Percentiles rank a stretch among this genome's conserved stretches.
Evolutionary conservation across 2,888 invertebrate genomes (phyloP).

Genomic region (Girardia tigrina): DNA sequence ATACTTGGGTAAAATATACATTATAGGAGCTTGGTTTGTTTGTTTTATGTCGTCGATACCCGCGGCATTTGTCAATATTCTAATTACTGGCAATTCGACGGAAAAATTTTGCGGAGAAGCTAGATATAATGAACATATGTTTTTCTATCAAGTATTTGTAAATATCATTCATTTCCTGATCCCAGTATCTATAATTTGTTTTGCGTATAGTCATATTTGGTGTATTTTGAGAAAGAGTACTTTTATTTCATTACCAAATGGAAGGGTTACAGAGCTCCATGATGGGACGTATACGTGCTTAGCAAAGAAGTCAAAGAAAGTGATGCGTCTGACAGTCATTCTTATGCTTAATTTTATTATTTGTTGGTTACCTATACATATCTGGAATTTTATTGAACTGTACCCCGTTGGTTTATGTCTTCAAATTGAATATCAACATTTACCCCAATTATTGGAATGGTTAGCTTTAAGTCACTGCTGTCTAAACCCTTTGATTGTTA

Average conservation of each 20-base stretch:
- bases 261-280: not conserved
- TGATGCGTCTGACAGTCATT: not conserved
- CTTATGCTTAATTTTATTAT: not conserved
- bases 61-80: not conserved
- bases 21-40: not conserved
- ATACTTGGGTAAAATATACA: not conserved
- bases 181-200: not conserved
- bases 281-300: not conserved
- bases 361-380: slow-evolving; percentile 1
- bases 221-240: not conserved
- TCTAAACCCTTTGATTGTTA: not conserved
- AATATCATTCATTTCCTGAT: not conserved
- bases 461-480: not conserved
- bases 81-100: not conserved
- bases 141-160: not conserved
- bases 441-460: not conserved
- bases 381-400: not conserved
- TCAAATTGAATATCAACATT: not conserved
- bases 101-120: not conserved
- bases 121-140: not conserved
- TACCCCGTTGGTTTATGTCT: not conserved
- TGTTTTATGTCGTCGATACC: not conserved
- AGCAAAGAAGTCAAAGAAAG: not conserved
- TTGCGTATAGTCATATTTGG: not conserved
- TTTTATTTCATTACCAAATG: not conserved